Conservation (phyloP, 35 echinoderm and acorn worm species). For the Ophiothrix spiculata region DNA sequence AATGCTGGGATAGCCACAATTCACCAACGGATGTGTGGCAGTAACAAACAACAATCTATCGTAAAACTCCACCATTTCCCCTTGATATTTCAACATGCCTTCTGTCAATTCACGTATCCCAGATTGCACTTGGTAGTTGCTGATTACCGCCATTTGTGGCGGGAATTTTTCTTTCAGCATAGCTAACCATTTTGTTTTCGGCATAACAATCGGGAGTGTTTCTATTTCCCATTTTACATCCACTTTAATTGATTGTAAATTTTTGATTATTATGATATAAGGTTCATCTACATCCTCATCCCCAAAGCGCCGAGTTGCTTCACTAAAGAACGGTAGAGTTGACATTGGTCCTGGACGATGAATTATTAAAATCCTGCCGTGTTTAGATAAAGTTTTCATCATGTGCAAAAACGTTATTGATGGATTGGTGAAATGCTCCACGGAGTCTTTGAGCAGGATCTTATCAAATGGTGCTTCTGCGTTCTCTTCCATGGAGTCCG, state of each 20-base stretch:
- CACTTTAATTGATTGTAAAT: constrained; percentile 66
- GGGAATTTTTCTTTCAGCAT: constrained; percentile 92
- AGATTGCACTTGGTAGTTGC: constrained; percentile 57
- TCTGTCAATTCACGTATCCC: constrained; percentile 91
- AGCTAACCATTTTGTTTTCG: constrained; percentile 94
- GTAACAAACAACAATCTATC: constrained; percentile 88
- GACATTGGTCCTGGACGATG: constrained; percentile 92
- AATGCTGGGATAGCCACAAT: constrained; percentile 87
- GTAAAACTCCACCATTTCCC: constrained; percentile 94
- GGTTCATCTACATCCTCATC: constrained; percentile 83
- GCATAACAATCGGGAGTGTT: constrained; percentile 85
- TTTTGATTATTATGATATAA: constrained; percentile 74
- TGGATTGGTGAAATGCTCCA: constrained; percentile 82
- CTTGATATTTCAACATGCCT: constrained; percentile 97
- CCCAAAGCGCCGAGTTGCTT: constrained; percentile 58
- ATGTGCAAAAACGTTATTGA: constrained; percentile 71
- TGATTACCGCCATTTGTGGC: constrained; percentile 87
- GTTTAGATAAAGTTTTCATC: constrained; percentile 55
- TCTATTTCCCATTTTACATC: constrained; percentile 95
- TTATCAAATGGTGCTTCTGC: constrained; percentile 91
- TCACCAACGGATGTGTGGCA: constrained; percentile 66
- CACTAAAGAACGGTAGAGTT: constrained; percentile 80
- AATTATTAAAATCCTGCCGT: constrained; percentile 75
- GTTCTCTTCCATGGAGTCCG: constrained; percentile 40
- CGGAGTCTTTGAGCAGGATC: constrained; percentile 80